Conservation (phyloP, 2,888 invertebrate genomes). For the Spodoptera exigua region DNA sequence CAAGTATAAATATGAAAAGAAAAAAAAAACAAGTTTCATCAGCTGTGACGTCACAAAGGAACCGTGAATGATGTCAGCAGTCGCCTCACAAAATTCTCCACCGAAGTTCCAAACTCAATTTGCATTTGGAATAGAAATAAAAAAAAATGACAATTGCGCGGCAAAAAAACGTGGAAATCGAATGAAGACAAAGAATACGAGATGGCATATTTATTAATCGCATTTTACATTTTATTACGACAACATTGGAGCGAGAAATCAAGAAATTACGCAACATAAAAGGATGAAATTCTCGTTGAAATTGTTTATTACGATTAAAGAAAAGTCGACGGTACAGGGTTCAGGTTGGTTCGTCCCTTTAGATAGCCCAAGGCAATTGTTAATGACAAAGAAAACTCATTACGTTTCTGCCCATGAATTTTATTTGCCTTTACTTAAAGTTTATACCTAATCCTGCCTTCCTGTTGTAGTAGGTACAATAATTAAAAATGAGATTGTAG, state of each 20-base stretch:
- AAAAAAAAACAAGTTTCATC: conserved; percentile 37
- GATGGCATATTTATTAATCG: conserved; percentile 62
- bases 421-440: too few relatives aligned
- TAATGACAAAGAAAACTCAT: conserved; percentile 5
- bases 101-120: conserved; percentile 79
- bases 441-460: too few relatives aligned
- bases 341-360: not conserved
- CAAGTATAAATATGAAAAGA: conserved; percentile 34
- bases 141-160: conserved; percentile 71
- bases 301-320: conserved; percentile 28
- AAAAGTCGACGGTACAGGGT: not conserved
- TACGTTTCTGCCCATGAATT: too few relatives aligned
- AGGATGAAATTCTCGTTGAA: conserved; percentile 31
- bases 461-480: too few relatives aligned
- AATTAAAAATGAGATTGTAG: too few relatives aligned
- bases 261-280: conserved; percentile 32
- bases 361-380: not conserved
- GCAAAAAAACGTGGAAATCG: conserved; percentile 62
- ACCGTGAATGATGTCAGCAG: conserved; percentile 62
- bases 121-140: conserved; percentile 76
- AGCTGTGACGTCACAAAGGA: conserved; percentile 59
- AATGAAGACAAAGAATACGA: conserved; percentile 52
- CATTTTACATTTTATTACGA: conserved; percentile 58
- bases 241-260: conserved; percentile 39
- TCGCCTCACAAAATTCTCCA: conserved; percentile 65